A percentile compares a stretch with the other conserved stretches of the same genome.
These are phyloP conservation scores for Avahi laniger DNA, from an alignment of 2,797 vertebrate species.

Conservation along the genomic window DNA sequence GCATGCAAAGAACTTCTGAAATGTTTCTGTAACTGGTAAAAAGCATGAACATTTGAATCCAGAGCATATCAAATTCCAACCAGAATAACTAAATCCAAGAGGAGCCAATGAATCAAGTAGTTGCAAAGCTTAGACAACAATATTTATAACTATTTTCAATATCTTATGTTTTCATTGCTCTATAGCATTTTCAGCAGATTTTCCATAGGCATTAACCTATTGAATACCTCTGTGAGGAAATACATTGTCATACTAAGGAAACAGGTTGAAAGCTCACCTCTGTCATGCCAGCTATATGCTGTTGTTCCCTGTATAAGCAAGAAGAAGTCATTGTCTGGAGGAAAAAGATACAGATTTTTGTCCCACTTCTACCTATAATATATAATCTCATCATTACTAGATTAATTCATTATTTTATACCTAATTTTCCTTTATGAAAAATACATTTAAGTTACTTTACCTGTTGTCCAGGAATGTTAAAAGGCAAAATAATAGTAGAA, in stretches of 20 bases:
- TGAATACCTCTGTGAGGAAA: neutral
- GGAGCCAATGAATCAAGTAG: neutral
- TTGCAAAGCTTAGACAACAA: neutral
- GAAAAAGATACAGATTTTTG: neutral
- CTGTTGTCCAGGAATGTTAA: neutral
- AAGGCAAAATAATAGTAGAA: neutral
- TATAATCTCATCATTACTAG: neutral
- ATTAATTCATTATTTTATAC: neutral
- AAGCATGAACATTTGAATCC: neutral
- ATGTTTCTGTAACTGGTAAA: neutral
- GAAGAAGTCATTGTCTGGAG: neutral
- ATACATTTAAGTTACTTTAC: neutral
- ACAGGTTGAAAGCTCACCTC: neutral
- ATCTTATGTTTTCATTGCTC: neutral
- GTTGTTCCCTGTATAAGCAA: neutral
- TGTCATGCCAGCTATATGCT: neutral
- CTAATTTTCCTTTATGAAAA: neutral
- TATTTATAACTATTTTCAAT: neutral
- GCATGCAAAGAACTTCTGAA: neutral
- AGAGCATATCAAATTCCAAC: neutral
- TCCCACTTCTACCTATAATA: neutral
- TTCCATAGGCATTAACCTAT: neutral
- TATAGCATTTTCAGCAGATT: neutral
- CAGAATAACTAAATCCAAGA: neutral
- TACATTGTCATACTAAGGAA: neutral